These are phyloP conservation scores for Melanotaenia trifasciata DNA, from an alignment of 2,797 vertebrate species.

Conservation along the genomic window DNA sequence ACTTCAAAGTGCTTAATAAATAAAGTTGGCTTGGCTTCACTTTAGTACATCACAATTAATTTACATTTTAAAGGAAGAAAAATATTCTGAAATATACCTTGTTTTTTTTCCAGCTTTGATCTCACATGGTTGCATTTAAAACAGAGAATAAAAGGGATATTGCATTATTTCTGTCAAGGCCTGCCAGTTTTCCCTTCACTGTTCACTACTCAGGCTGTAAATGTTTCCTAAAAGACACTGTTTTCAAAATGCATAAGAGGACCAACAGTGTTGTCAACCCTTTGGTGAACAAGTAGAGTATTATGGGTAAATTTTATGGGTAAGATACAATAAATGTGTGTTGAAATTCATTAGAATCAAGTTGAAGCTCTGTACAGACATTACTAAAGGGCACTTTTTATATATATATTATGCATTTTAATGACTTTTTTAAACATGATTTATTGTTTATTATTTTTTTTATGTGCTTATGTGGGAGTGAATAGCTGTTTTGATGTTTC, in stretches of 20 bases:
- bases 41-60: conserved; percentile 20
- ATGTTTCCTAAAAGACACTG: conserved; percentile 24
- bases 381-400: not conserved
- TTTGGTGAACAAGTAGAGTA: conserved; percentile 9
- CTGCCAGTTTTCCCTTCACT: conserved; percentile 29
- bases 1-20: no score
- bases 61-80: conserved; percentile 1
- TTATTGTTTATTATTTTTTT: no score
- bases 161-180: conserved; percentile 28
- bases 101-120: conserved; percentile 28
- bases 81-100: conserved; percentile 7
- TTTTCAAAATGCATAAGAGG: conserved; percentile 35
- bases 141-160: conserved; percentile 26
- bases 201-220: conserved; percentile 25
- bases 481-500: no score
- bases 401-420: no score
- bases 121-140: conserved; percentile 41
- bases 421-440: no score
- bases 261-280: conserved; percentile 10
- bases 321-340: not conserved
- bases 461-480: no score
- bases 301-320: no score
- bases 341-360: not conserved
- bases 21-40: no score
- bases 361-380: not conserved